These are phyloP conservation scores for Whitmania pigra DNA, from an alignment of 1,140 invertebrate genomes.

Conservation along the genomic window DNA sequence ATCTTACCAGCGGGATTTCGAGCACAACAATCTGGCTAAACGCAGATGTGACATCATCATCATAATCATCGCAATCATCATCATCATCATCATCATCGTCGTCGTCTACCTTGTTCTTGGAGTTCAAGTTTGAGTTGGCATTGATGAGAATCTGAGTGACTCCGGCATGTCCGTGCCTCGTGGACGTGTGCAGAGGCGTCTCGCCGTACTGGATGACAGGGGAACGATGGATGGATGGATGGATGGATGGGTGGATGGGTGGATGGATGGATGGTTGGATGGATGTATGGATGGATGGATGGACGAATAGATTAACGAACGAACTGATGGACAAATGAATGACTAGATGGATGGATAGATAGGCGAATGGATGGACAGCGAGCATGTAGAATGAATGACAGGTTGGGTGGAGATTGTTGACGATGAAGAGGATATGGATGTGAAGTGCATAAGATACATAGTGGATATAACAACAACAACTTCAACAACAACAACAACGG, in stretches of 20 bases:
- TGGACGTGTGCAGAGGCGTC: constrained; percentile 80
- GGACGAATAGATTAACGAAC: too few species aligned
- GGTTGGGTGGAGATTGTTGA: too few species aligned
- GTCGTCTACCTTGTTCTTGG: constrained; percentile 67
- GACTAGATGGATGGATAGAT: not conserved
- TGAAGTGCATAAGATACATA: too few species aligned
- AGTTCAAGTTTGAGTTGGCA: constrained; percentile 67
- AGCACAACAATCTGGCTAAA: not conserved
- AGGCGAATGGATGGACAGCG: too few species aligned
- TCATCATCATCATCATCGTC: not conserved
- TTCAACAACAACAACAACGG: constrained; percentile 17
- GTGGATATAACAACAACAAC: too few species aligned
- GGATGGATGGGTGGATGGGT: constrained; percentile 42
- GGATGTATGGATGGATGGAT: not conserved
- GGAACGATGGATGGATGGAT: not conserved
- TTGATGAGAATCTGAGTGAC: constrained; percentile 79
- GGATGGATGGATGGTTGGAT: not conserved
- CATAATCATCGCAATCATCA: too few species aligned
- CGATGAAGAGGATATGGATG: too few species aligned
- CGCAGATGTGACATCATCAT: not conserved
- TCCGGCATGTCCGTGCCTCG: constrained; percentile 85
- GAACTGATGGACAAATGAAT: not conserved
- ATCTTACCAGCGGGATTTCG: not conserved
- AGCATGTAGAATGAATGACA: too few species aligned
- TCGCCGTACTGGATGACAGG: constrained; percentile 61